Evolutionary conservation across 1,140 invertebrate genomes (phyloP).

Genomic region (Bicyclus anynana): DNA sequence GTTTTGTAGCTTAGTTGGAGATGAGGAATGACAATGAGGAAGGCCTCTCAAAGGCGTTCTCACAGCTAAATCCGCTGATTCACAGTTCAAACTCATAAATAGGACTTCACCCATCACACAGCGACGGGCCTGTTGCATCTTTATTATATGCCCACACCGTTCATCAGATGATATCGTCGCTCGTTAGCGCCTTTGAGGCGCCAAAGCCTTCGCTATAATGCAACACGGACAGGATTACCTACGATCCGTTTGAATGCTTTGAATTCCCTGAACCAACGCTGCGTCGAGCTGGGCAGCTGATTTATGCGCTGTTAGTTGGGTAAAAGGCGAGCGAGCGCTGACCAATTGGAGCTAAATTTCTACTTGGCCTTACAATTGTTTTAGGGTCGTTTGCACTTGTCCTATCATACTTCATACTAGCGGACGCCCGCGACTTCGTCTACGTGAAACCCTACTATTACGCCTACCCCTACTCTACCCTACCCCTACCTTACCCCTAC

Average conservation of each 20-base stretch:
- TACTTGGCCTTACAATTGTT: neutral
- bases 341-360: neutral
- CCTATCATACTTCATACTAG: too few relatives aligned
- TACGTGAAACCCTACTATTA: too few relatives aligned
- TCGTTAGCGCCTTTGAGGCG: slow-evolving; percentile 63
- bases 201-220: slow-evolving; percentile 49
- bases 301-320: slow-evolving; percentile 26
- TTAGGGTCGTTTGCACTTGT: too few relatives aligned
- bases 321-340: neutral
- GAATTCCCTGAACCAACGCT: slow-evolving; percentile 35
- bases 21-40: neutral
- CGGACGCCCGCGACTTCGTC: too few relatives aligned
- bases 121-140: slow-evolving; percentile 17
- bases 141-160: slow-evolving; percentile 13
- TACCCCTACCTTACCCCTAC: too few relatives aligned
- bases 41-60: neutral
- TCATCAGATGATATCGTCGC: slow-evolving; percentile 30
- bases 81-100: slow-evolving; percentile 1
- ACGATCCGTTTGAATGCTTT: slow-evolving; percentile 35
- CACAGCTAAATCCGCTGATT: neutral
- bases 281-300: slow-evolving; percentile 35
- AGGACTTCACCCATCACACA: slow-evolving; percentile 4
- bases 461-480: too few relatives aligned
- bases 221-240: slow-evolving; percentile 49
- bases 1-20: too few relatives aligned